Evolutionary conservation across 2,888 invertebrate species (phyloP).

Genomic region (Luperina nickerlii): DNA sequence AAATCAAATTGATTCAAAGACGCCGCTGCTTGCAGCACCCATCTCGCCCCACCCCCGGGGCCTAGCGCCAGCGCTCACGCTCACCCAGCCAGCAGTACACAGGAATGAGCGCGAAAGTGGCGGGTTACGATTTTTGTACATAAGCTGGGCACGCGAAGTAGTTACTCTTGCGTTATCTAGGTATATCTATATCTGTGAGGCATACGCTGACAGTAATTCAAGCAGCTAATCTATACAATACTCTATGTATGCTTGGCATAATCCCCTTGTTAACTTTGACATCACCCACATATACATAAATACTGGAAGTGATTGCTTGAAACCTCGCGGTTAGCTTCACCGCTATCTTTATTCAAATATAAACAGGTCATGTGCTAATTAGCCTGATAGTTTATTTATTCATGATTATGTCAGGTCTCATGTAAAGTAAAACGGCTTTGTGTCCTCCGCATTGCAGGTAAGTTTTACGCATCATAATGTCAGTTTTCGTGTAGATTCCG

Average conservation of each 20-base stretch:
- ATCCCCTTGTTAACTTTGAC: not conserved
- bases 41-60: too few relatives aligned
- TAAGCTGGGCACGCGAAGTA: too few relatives aligned
- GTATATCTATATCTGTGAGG: too few relatives aligned
- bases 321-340: not conserved
- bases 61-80: too few relatives aligned
- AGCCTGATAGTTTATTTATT: slow-evolving; percentile 48
- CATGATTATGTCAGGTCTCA: slow-evolving; percentile 34
- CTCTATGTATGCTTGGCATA: not conserved
- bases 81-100: too few relatives aligned
- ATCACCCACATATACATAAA: too few relatives aligned
- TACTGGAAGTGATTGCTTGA: not conserved
- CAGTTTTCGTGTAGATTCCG: slow-evolving; percentile 15
- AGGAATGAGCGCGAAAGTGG: too few relatives aligned
- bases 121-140: too few relatives aligned
- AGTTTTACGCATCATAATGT: slow-evolving; percentile 22
- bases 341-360: slow-evolving; percentile 35
- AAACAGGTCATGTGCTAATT: slow-evolving; percentile 49
- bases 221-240: not conserved
- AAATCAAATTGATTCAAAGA: too few relatives aligned
- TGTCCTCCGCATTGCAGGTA: slow-evolving; percentile 51
- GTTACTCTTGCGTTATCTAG: too few relatives aligned
- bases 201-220: too few relatives aligned
- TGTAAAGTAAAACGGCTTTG: slow-evolving; percentile 25
- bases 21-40: too few relatives aligned